Base-by-base conservation (phyloP, 2,888 invertebrate genomes). In the Orthosia incerta region DNA sequence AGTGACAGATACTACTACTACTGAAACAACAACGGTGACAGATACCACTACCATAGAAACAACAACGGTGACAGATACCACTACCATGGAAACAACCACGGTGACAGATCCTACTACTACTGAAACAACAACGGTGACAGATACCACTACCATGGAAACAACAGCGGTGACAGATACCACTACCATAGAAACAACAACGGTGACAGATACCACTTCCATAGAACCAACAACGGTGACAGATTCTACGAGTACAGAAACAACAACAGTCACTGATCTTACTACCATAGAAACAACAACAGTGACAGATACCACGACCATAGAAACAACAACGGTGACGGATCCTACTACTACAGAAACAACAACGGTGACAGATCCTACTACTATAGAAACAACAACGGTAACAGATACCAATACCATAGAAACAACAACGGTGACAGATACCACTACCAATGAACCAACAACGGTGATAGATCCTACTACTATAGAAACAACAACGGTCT, bases 181-280 rank as follows among this genome's bases (percentile, higher is more conserved):
- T 39, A 3, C 67, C 1, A 51, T 31, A 12, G 68, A 71, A 56
- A n/a, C 74, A 7, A 71, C 74, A 3, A 72, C 74, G 9, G 62
- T 62, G 3, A 67, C 65, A 13, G 45, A 48, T n/a, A 48, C 71
- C 3, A 16, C 66, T 0, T 55, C 50, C 0, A 55, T 48, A 13
- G 50, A 63, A 48, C 3, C 61, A 3, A 61, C 67, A 11, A 74
- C 63, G 9, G 56, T 39, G 11, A 57, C 64, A 12, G n/a, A 72
- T 3, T 39, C 63, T 0, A 23, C 59, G 5, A 48, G 60, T 0
- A 67, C 50, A 18, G 67, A 67, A 26, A 15, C 71, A 2, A 56
- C 66, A 0, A 39, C 26, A 0, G 31, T 46, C 0, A 45, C 61
- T 13, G 69, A 56, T 31, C 15, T 68, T 0, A 48, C 59, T n/a